Percentiles rank a stretch among this genome's conserved stretches.
Evolutionary conservation across 2,888 invertebrate species (phyloP).

Genomic region (Andrena minutula): DNA sequence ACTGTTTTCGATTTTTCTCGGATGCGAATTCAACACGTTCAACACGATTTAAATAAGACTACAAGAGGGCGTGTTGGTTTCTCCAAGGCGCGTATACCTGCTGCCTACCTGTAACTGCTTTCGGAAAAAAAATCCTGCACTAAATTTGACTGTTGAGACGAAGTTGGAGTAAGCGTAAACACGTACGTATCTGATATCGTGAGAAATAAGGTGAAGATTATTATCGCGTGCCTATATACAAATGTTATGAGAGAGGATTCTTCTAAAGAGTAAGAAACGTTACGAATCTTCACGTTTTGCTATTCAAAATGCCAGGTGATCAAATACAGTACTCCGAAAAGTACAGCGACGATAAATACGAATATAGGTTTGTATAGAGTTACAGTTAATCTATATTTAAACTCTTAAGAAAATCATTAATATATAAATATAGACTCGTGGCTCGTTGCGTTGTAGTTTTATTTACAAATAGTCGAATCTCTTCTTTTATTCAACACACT

Average conservation of each 20-base stretch:
- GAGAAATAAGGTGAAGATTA: slow-evolving; percentile 2
- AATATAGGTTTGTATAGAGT: slow-evolving; percentile 90
- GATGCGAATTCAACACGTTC: too few relatives aligned
- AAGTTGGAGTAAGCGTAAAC: neutral
- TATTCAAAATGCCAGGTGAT: slow-evolving; percentile 88
- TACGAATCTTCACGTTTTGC: neutral
- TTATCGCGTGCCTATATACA: neutral
- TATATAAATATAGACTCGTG: neutral
- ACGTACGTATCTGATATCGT: neutral
- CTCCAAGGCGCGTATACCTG: slow-evolving; percentile 4
- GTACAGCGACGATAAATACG: slow-evolving; percentile 94
- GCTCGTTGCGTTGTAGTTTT: too few relatives aligned
- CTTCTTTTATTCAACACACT: neutral
- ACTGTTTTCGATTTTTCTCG: neutral
- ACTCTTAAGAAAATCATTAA: neutral
- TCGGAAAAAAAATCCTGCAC: slow-evolving; percentile 20
- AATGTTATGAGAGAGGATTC: slow-evolving; percentile 21
- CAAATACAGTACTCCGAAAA: slow-evolving; percentile 97
- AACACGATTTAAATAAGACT: neutral
- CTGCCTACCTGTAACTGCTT: slow-evolving; percentile 22
- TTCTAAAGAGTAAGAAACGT: neutral
- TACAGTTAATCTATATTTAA: slow-evolving; percentile 4
- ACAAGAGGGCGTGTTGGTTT: slow-evolving; percentile 23
- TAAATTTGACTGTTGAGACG: neutral
- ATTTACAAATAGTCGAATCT: too few relatives aligned